Base-by-base conservation (phyloP, 2,888 invertebrate genomes). In the Andrena bicolor region DNA sequence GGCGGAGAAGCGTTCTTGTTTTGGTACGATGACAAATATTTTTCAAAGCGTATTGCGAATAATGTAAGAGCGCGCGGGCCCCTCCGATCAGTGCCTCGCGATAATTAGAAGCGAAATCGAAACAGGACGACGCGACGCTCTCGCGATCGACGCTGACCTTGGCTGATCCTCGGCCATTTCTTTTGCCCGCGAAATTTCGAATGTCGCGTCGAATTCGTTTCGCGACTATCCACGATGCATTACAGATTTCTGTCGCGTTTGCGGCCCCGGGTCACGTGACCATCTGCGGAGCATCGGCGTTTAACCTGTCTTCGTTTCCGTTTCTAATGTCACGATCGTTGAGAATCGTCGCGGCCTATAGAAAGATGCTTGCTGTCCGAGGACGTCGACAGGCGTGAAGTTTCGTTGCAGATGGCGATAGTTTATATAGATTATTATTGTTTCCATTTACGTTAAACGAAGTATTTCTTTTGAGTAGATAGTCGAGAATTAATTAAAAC, bases 401-500 rank as follows among this genome's bases (percentile, higher is more conserved):
- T 79, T 82, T 76, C 81, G 73, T 76, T 73, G 72, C 76, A 65
- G 73, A 73, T 58, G 76, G 65, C 82, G 69, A 79, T 79, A 76
- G 68, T 80, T 84, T 77, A 56, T 83, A 56, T 10, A 81, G 65
- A 23, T 69, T 80, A 72, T 28, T 65, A 75, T 65, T 72, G 58
- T 81, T 84, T 84, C 58, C 71, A 76, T 85, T 86, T 83, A 74
- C 75, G 65, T 77, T 76, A 68, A 68, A 72, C 80, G 70, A 85
- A 86, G 85, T 87, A 87, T 86, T 88, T 83, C 86, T 88, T 86
- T 86, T 83, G 71, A 87, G 87, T 92, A 92, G 92, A 89, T 92
- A 92, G 92, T 87, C 82, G 84, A 61, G 16, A 92, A 92, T 91
- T 92, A 88, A 89, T 91, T 90, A 89, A 89, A 84, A 78, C 73